Base-by-base conservation (phyloP, 2,797 vertebrate species). In the Danio kyathit region DNA sequence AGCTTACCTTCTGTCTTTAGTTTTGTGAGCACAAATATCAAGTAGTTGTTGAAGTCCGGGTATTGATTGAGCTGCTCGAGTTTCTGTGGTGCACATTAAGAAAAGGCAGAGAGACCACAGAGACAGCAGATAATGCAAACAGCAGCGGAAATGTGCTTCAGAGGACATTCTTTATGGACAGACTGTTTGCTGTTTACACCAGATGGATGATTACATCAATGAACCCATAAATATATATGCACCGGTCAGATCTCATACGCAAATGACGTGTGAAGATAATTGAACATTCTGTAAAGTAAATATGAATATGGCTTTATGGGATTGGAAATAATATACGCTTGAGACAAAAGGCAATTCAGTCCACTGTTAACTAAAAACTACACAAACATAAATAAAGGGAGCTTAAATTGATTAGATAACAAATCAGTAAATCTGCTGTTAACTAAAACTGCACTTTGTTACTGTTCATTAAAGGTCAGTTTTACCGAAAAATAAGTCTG, bases 1-100 rank as follows among this genome's bases (percentile, higher is more conserved):
- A 77, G 10, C 56, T 43, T 94, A 99, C 98, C 98, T 97, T 98
- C 98, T 56, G 97, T 97, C 91, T 98, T 99, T 85, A 99, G 91
- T 89, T 99, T 99, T 0, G 97, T 99, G 84, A 99, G 93, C 86
- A 99, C 97, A 90, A 99, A 99, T 92, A 99, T 99, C 91, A 99
- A 88, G 87, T 99, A 99, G 94, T 97, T 99, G 94, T 99, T 99
- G 86, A 99, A 99, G 94, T 99, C 98, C 79, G 97, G 97, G 88
- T 95, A 99, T 87, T 99, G 97, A 93, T 98, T 99, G 79, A 99
- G 94, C 92, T 99, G 97, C 90, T 99, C 97, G 73, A 99, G 95
- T 97, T 98, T 97, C 97, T 96, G 90, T 93, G 93, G 82, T 77
- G 74, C 90, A 87, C 83, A 93, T 95, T 95, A 94, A 97, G 96